Evolutionary conservation across 2,797 vertebrate species (phyloP).

Genomic region (Sebastes kiyomatsui): DNA sequence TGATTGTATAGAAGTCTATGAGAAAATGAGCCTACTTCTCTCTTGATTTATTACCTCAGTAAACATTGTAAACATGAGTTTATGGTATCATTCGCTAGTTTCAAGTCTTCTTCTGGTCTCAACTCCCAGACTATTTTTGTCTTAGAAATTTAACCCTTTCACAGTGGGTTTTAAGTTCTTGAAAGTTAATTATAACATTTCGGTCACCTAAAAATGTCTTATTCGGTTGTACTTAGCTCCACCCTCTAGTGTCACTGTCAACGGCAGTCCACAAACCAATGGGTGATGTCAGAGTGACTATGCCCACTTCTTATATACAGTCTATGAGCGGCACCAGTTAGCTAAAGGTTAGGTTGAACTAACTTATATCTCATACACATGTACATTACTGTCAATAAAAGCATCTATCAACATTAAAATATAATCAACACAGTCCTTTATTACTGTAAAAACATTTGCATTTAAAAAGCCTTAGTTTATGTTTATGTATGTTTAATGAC

Average conservation of each 20-base stretch:
- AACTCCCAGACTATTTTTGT: neutral
- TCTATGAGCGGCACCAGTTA: neutral
- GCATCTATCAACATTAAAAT: neutral
- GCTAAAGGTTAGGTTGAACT: neutral
- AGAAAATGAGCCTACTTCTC: neutral
- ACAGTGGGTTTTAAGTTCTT: no score
- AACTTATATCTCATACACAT: neutral
- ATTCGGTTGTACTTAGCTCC: no score
- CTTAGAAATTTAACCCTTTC: no score
- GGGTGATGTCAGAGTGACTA: no score
- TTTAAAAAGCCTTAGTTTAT: neutral
- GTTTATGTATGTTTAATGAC: neutral
- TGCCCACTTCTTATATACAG: neutral
- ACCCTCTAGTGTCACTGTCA: no score
- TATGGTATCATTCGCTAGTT: neutral
- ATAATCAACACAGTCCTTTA: neutral
- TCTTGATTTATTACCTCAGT: neutral
- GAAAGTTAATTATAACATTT: no score
- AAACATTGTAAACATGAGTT: neutral
- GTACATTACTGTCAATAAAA: neutral
- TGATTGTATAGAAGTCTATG: neutral
- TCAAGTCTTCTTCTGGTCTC: neutral
- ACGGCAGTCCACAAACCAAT: no score
- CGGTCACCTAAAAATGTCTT: no score
- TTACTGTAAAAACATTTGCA: neutral